Evolutionary conservation across 2,888 invertebrate species (phyloP).

Genomic region (Rhamphomyia laevipes): DNA sequence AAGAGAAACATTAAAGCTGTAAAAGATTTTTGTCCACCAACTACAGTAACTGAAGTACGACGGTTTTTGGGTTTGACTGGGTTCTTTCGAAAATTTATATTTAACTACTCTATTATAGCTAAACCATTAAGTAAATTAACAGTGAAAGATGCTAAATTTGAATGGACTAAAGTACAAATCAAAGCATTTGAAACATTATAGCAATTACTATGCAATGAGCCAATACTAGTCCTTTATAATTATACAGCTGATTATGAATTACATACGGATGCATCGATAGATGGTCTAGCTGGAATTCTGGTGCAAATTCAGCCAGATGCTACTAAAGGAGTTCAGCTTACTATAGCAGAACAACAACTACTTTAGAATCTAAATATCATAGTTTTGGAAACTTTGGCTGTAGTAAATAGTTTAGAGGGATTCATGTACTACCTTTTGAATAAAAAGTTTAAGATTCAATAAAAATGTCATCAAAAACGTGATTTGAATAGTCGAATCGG

Average conservation of each 20-base stretch:
- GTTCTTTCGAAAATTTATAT: neutral
- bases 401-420: conserved; percentile 1
- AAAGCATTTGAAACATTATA: neutral
- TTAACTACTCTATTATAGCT: too few relatives aligned
- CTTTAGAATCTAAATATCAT: neutral
- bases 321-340: neutral
- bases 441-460: conserved; percentile 1
- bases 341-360: conserved; percentile 1
- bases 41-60: neutral
- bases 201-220: neutral
- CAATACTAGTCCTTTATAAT: neutral
- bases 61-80: neutral
- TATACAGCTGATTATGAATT: neutral
- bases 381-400: conserved; percentile 1
- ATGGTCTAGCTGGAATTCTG: conserved; percentile 1
- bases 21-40: neutral
- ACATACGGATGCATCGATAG: conserved; percentile 1
- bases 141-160: neutral
- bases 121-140: neutral
- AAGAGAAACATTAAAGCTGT: neutral
- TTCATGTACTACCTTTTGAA: neutral
- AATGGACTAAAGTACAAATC: neutral
- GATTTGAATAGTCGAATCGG: too few relatives aligned
- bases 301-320: neutral
- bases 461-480: too few relatives aligned